These are phyloP conservation scores for Camelus bactrianus DNA, from an alignment of 2,113 vertebrate genomes.

Conservation along the genomic window DNA sequence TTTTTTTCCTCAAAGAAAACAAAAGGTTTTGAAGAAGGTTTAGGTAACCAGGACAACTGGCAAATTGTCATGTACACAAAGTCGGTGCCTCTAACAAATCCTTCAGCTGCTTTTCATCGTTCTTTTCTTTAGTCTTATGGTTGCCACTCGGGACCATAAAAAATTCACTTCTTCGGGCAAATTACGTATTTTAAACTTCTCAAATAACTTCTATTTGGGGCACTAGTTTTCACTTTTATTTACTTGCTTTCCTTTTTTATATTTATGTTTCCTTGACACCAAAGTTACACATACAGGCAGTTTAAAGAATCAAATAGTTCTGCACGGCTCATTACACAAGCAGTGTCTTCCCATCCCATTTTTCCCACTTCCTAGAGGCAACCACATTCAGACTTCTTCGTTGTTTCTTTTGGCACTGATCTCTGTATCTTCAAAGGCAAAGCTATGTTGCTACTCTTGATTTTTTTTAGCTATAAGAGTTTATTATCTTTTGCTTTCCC, in stretches of 20 bases:
- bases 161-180: neutral
- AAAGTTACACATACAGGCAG: neutral
- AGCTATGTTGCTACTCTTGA: neutral
- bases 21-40: neutral
- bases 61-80: neutral
- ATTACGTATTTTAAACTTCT: slow-evolving; percentile 18
- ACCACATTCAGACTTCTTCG: neutral
- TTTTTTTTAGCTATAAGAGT: neutral
- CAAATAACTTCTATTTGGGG: neutral
- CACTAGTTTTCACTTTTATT: neutral
- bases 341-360: too few species aligned
- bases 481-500: neutral
- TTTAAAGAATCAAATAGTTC: neutral
- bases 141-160: neutral
- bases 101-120: neutral
- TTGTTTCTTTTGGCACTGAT: neutral
- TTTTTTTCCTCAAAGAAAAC: slow-evolving; percentile 19
- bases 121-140: neutral
- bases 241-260: neutral
- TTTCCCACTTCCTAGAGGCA: neutral
- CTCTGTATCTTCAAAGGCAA: neutral
- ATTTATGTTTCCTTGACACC: neutral
- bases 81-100: neutral
- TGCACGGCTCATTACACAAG: neutral
- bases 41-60: neutral